Percentiles rank a stretch among this genome's conserved stretches.
These are phyloP conservation scores for Cantharis flavilabris DNA, from an alignment of 2,888 invertebrate species.

Conservation along the genomic window DNA sequence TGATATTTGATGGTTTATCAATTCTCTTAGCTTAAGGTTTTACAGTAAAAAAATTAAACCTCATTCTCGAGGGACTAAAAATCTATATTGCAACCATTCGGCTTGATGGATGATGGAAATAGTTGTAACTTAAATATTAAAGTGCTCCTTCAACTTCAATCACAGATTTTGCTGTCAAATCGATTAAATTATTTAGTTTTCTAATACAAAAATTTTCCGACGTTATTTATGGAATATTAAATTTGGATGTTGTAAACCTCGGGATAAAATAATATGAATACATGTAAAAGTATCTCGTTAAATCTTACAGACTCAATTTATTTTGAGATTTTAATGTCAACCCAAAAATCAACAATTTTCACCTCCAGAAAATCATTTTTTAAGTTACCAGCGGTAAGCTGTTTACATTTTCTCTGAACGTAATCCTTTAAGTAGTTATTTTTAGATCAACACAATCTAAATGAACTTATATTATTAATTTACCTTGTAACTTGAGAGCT, in stretches of 20 bases:
- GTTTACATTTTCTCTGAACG: not conserved
- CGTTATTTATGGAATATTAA: not conserved
- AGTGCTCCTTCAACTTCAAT: not conserved
- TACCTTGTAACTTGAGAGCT: not conserved
- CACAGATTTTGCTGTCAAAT: not conserved
- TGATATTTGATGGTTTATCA: not conserved
- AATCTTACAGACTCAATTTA: not conserved
- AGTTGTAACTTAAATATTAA: not conserved
- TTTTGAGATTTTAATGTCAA: not conserved
- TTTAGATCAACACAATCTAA: not conserved
- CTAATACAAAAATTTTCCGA: not conserved
- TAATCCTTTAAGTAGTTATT: not conserved
- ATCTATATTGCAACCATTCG: not conserved
- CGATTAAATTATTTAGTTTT: not conserved
- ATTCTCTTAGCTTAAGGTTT: not conserved
- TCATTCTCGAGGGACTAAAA: not conserved
- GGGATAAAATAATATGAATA: no score
- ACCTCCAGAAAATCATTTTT: not conserved
- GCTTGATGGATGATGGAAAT: not conserved
- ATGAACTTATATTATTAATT: not conserved
- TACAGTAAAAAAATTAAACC: not conserved
- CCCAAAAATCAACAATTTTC: not conserved
- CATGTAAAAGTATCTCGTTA: not conserved
- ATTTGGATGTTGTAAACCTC: not conserved
- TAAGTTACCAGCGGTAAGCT: not conserved